phyloP scores from a whole-genome alignment of 23 tunicate species.

The Corella eumyota region DNA sequence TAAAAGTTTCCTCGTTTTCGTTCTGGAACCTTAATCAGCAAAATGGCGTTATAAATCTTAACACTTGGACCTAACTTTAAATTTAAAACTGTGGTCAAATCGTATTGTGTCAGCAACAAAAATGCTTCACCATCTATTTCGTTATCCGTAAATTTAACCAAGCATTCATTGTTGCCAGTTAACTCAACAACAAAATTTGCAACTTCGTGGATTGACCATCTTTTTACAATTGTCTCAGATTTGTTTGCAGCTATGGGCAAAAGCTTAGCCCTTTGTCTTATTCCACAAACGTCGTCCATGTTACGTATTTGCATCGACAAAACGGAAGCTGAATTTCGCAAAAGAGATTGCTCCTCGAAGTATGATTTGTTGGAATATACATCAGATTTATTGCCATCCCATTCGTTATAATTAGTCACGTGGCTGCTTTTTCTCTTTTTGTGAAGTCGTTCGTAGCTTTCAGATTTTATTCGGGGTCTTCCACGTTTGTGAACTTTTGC shows the following conservation, averaged over 20 bases:
- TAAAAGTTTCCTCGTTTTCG: background rate
- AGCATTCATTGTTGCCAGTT: constrained; percentile 50
- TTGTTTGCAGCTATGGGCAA: background rate
- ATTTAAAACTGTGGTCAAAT: constrained; percentile 42
- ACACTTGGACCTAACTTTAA: constrained; percentile 65
- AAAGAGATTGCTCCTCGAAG: background rate
- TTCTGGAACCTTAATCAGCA: constrained; percentile 36
- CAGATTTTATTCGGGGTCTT: background rate
- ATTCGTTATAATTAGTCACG: background rate
- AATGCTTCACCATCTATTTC: constrained; percentile 84
- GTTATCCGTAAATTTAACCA: constrained; percentile 14
- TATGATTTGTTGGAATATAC: background rate
- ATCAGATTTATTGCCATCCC: background rate
- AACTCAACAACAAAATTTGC: constrained; percentile 30
- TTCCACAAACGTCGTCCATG: no score
- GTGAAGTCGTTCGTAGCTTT: background rate
- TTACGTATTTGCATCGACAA: background rate
- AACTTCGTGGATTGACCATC: constrained; percentile 31
- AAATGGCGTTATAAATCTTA: constrained; percentile 59
- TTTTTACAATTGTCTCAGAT: constrained; percentile 5
- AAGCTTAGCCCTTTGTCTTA: background rate
- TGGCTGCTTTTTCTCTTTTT: background rate
- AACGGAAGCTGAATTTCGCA: background rate
- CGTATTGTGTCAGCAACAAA: constrained; percentile 51
- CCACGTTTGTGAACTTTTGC: no score